phyloP scores from a whole-genome alignment of 1,140 invertebrate species.

The Bombus huntii region DNA sequence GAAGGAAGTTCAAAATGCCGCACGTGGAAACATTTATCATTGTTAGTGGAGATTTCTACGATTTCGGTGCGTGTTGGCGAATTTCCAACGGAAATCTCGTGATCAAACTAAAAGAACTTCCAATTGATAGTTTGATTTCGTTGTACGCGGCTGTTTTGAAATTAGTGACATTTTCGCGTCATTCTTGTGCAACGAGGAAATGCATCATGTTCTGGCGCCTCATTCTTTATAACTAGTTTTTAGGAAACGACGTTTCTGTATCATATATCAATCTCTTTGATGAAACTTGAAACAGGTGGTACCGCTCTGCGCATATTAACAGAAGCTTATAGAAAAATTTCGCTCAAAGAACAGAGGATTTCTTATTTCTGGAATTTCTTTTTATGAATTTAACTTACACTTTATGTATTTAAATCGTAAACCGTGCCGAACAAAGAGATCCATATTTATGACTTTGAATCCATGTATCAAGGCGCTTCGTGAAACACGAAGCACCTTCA shows the following conservation, averaged over 20 bases:
- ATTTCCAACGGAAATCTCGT: slow-evolving; percentile 35
- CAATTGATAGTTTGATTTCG: slow-evolving; percentile 24
- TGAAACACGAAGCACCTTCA: slow-evolving; percentile 49
- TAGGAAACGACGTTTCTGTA: too few relatives aligned
- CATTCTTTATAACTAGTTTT: not conserved
- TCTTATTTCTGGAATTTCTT: not conserved
- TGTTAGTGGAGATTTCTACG: slow-evolving; percentile 35
- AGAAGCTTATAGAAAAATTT: not conserved
- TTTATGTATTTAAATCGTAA: not conserved
- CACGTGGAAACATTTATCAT: slow-evolving; percentile 40
- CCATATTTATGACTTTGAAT: slow-evolving; percentile 1
- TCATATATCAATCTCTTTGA: not conserved
- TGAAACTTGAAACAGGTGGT: slow-evolving; percentile 20
- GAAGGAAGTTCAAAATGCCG: slow-evolving; percentile 3
- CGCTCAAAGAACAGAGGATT: not conserved
- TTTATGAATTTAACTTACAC: not conserved
- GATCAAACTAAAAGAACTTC: slow-evolving; percentile 24
- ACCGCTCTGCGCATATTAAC: not conserved
- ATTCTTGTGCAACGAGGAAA: not conserved
- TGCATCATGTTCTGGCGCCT: not conserved
- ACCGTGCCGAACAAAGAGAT: not conserved
- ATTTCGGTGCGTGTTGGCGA: slow-evolving; percentile 30
- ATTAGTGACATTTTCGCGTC: not conserved
- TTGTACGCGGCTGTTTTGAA: not conserved
- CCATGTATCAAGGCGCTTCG: slow-evolving; percentile 22